phyloP scores from a whole-genome alignment of 2,113 vertebrate genomes.

The Turnix velox region DNA sequence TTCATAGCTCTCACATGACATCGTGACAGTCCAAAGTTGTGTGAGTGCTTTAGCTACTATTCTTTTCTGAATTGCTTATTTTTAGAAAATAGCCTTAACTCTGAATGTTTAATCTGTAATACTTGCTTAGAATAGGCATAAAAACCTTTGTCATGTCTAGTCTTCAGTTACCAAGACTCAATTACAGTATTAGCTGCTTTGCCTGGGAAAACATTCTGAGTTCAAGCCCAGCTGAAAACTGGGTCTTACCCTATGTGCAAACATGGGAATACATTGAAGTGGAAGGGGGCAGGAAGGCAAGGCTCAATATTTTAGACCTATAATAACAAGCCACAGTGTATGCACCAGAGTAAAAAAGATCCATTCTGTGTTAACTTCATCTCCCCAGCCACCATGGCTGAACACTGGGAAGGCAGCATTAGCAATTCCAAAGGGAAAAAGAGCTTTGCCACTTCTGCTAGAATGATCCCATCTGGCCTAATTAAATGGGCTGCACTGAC shows the following conservation, averaged over 20 bases:
- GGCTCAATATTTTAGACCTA: background rate
- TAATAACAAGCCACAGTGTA: background rate
- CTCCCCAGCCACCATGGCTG: background rate
- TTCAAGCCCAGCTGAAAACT: background rate
- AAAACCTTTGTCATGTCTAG: background rate
- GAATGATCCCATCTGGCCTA: slow-evolving; percentile 13
- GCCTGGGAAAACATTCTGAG: background rate
- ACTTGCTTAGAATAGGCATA: background rate
- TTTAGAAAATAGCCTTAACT: background rate
- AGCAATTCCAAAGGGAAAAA: background rate
- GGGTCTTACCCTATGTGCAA: background rate
- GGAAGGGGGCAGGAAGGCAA: background rate
- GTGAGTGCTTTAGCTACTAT: background rate
- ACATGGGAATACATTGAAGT: background rate
- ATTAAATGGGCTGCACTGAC: slow-evolving; percentile 32
- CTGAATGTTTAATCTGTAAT: background rate
- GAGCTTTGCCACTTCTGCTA: slow-evolving; percentile 6
- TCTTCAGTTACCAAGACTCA: background rate
- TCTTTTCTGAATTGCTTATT: background rate
- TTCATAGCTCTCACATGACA: background rate
- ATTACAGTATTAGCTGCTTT: background rate
- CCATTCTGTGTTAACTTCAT: background rate
- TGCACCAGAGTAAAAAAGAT: background rate
- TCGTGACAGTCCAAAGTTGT: background rate
- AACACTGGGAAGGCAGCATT: background rate